These are phyloP conservation scores for Rhadina sibilatrix DNA, from an alignment of 2,113 vertebrate species.

Conservation along the genomic window DNA sequence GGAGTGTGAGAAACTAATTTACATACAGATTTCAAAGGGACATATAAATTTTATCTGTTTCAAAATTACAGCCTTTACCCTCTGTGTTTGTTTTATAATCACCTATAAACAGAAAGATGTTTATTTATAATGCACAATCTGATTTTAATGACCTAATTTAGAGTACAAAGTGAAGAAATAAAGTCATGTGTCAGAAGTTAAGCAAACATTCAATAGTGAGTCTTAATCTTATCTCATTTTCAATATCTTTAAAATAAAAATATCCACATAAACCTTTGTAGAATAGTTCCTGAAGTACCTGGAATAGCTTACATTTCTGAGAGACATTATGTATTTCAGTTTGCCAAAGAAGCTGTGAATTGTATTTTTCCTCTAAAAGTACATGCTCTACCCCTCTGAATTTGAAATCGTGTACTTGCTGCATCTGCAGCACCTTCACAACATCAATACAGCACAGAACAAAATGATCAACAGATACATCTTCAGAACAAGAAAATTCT, in stretches of 20 bases:
- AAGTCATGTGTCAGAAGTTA: not conserved
- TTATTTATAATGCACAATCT: slow-evolving; percentile 27
- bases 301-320: not conserved
- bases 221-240: slow-evolving; percentile 33
- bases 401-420: not conserved
- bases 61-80: slow-evolving; percentile 33
- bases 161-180: not conserved
- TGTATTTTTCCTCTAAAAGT: not conserved
- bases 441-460: not conserved
- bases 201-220: not conserved
- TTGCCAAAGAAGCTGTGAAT: not conserved
- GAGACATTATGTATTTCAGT: not conserved
- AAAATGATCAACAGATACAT: not conserved
- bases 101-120: slow-evolving; percentile 31
- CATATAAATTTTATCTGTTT: not conserved
- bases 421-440: not conserved
- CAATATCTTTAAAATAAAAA: slow-evolving; percentile 16
- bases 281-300: not conserved
- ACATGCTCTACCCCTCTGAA: not conserved
- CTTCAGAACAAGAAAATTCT: not conserved
- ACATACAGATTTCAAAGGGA: not conserved
- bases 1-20: slow-evolving; percentile 33
- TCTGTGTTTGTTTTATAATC: slow-evolving; percentile 40
- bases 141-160: slow-evolving; percentile 29
- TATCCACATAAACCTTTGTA: not conserved